Conservation (phyloP, 2,888 invertebrate genomes). For the Lycophotia porphyrea region DNA sequence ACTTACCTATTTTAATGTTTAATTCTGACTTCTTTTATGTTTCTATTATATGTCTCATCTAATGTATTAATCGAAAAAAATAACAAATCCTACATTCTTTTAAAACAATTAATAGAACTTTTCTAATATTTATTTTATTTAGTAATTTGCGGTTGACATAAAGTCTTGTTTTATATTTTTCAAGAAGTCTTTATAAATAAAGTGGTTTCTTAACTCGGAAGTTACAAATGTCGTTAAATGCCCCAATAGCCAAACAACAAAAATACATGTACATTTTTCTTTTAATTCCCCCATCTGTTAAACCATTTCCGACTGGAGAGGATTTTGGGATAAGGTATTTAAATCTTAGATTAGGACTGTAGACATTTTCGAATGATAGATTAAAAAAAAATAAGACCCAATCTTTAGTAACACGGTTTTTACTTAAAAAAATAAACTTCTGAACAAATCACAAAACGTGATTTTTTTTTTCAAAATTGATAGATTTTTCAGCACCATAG, state of each 20-base stretch:
- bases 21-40: too few relatives aligned
- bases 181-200: not conserved
- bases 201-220: not conserved
- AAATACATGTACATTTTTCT: not conserved
- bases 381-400: not conserved
- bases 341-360: not conserved
- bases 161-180: not conserved
- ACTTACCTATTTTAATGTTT: too few relatives aligned
- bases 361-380: not conserved
- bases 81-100: too few relatives aligned
- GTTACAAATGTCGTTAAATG: not conserved
- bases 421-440: not conserved
- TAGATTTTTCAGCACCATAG: not conserved
- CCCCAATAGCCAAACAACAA: not conserved
- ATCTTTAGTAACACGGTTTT: not conserved
- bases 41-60: too few relatives aligned
- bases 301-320: not conserved
- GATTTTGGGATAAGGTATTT: not conserved
- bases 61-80: too few relatives aligned
- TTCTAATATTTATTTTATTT: too few relatives aligned
- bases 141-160: too few relatives aligned
- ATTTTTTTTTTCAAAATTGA: not conserved
- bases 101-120: too few relatives aligned
- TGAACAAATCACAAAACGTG: not conserved
- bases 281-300: not conserved